These are phyloP conservation scores for Acleris emargana DNA, from an alignment of 2,888 invertebrate genomes.

Conservation along the genomic window DNA sequence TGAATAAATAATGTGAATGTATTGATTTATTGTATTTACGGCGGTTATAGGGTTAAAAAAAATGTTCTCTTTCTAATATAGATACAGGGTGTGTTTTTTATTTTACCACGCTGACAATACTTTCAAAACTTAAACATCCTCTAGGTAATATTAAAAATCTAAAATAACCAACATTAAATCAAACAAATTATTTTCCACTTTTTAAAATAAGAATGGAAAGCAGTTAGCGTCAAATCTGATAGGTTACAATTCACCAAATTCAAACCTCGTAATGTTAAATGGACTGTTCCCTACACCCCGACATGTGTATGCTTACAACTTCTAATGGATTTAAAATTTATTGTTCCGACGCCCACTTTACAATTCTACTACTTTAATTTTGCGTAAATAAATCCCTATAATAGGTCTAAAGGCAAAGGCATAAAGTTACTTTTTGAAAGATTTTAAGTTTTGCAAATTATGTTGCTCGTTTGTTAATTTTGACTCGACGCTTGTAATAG, in stretches of 20 bases:
- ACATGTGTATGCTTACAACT: slow-evolving; percentile 75
- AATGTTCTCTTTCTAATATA: background rate
- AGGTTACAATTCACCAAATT: slow-evolving; percentile 78
- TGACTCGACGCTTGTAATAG: background rate
- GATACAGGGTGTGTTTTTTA: background rate
- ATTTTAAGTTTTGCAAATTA: background rate
- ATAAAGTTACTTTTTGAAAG: slow-evolving; percentile 6
- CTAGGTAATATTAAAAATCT: too few relatives aligned
- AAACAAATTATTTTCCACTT: background rate
- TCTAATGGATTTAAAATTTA: slow-evolving; percentile 84
- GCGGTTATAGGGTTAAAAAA: background rate
- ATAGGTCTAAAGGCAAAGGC: background rate
- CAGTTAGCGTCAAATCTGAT: slow-evolving; percentile 58
- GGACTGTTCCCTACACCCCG: slow-evolving; percentile 68
- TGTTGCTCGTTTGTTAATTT: background rate
- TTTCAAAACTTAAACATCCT: too few relatives aligned
- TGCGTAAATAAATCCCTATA: slow-evolving; percentile 11
- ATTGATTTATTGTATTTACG: background rate
- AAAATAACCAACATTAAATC: too few relatives aligned
- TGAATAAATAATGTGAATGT: slow-evolving; percentile 46
- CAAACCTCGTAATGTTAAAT: slow-evolving; percentile 82
- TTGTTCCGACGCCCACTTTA: slow-evolving; percentile 74
- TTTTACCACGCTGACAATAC: background rate
- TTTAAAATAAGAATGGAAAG: slow-evolving; percentile 35
- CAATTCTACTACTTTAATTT: slow-evolving; percentile 38